phyloP scores from a whole-genome alignment of 2,888 invertebrate genomes.

The Microctonus brassicae region DNA sequence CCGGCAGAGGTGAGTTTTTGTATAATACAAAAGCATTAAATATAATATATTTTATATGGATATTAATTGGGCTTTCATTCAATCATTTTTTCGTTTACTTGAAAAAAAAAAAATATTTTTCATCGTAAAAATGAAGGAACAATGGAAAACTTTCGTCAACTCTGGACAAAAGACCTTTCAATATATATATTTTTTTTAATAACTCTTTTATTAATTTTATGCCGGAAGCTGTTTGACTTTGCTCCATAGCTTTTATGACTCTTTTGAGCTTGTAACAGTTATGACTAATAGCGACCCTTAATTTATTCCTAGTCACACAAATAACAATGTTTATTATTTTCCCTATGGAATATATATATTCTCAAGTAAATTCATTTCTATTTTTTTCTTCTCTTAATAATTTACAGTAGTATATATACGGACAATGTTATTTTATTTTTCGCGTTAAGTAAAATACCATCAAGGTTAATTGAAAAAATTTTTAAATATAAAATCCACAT shows the following conservation, averaged over 20 bases:
- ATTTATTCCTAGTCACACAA: background rate
- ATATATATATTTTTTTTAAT: background rate
- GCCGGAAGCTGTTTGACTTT: slow-evolving; percentile 39
- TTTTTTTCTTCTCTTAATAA: background rate
- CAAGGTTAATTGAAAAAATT: too few species aligned
- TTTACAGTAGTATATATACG: background rate
- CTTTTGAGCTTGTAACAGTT: slow-evolving; percentile 37
- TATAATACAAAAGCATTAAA: background rate
- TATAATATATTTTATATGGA: background rate
- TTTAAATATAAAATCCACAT: background rate
- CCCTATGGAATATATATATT: too few species aligned
- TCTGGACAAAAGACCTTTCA: too few species aligned
- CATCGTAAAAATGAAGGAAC: too few species aligned
- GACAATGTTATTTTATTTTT: too few species aligned
- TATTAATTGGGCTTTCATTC: background rate
- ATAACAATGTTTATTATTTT: background rate
- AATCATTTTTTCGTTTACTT: too few species aligned
- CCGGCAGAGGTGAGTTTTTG: slow-evolving; percentile 55
- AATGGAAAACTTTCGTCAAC: too few species aligned
- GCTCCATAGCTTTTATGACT: slow-evolving; percentile 36
- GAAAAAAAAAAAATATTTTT: too few species aligned
- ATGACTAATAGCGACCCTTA: background rate
- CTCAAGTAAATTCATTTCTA: too few species aligned
- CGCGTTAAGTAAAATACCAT: too few species aligned
- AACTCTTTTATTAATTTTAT: slow-evolving; percentile 30